These are phyloP conservation scores for Odontomyia ornata DNA, from an alignment of 2,888 invertebrate genomes.

Conservation along the genomic window DNA sequence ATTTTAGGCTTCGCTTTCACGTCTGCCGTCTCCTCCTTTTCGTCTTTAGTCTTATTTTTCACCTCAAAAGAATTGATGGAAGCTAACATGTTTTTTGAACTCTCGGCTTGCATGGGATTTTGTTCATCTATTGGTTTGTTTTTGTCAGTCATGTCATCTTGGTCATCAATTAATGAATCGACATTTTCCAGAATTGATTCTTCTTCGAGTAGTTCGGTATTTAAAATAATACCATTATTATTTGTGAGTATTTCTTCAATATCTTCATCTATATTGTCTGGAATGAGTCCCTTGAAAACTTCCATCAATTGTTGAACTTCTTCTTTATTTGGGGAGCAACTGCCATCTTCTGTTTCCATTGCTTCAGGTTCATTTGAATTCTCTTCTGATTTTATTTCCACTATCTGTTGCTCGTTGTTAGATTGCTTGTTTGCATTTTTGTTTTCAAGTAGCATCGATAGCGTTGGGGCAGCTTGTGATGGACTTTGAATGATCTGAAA, in stretches of 20 bases:
- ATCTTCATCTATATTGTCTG: slow-evolving; percentile 62
- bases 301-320: slow-evolving; percentile 61
- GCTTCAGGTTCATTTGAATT: slow-evolving; percentile 51
- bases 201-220: slow-evolving; percentile 60
- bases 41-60: slow-evolving; percentile 44
- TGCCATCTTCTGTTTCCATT: slow-evolving; percentile 54
- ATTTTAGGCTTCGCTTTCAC: slow-evolving; percentile 48
- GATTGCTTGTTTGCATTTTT: slow-evolving; percentile 57
- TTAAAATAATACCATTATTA: slow-evolving; percentile 52
- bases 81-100: slow-evolving; percentile 48
- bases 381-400: slow-evolving; percentile 19
- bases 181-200: slow-evolving; percentile 60
- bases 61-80: slow-evolving; percentile 45
- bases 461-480: slow-evolving; percentile 76
- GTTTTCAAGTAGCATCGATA: slow-evolving; percentile 76
- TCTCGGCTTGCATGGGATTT: slow-evolving; percentile 32
- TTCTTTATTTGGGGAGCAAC: slow-evolving; percentile 55
- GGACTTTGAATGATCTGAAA: slow-evolving; percentile 67
- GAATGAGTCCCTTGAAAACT: slow-evolving; percentile 59
- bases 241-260: slow-evolving; percentile 59
- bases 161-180: slow-evolving; percentile 54
- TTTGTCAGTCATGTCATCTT: slow-evolving; percentile 51
- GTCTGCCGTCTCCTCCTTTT: slow-evolving; percentile 45
- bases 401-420: background rate
- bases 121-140: slow-evolving; percentile 52